Evolutionary conservation across 2,797 vertebrate genomes (phyloP).

Genomic region (Micromesistius poutassou): DNA sequence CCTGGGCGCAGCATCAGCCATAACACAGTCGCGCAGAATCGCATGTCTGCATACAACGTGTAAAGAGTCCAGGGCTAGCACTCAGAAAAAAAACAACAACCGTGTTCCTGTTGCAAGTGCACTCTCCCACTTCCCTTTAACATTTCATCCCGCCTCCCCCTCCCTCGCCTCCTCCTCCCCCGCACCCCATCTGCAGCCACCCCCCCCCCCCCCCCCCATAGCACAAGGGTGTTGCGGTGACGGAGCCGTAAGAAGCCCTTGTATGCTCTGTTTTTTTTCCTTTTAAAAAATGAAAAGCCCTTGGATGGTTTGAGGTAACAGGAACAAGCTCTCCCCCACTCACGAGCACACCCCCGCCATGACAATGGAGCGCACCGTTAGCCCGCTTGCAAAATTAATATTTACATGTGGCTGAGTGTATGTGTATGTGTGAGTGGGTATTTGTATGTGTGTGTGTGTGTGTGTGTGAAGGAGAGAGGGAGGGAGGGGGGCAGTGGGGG

Average conservation of each 20-base stretch:
- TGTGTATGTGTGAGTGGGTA: neutral
- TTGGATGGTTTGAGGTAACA: constrained; percentile 59
- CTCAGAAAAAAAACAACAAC: constrained; percentile 42
- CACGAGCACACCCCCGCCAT: constrained; percentile 18
- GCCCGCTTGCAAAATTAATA: constrained; percentile 67
- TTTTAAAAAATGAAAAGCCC: constrained; percentile 76
- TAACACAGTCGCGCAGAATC: neutral
- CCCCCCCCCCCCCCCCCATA: neutral
- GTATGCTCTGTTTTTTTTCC: constrained; percentile 53
- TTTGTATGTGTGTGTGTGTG: no score
- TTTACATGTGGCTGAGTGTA: constrained; percentile 49
- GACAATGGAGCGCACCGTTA: constrained; percentile 47
- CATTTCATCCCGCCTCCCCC: neutral
- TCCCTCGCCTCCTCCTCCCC: constrained; percentile 2
- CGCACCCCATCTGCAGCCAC: constrained; percentile 48
- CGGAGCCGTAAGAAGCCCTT: constrained; percentile 74
- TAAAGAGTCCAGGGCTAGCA: constrained; percentile 38
- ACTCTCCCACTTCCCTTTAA: constrained; percentile 37
- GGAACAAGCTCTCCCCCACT: constrained; percentile 20
- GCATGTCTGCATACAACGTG: constrained; percentile 39
- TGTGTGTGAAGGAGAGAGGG: neutral
- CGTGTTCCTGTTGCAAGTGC: constrained; percentile 58
- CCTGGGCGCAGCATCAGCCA: neutral
- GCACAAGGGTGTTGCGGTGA: constrained; percentile 23
- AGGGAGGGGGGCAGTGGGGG: neutral